Evolutionary conservation across 2,888 invertebrate genomes (phyloP), one percentile per base, ranked within the genome.

Genomic region (Melitaea athalia): DNA sequence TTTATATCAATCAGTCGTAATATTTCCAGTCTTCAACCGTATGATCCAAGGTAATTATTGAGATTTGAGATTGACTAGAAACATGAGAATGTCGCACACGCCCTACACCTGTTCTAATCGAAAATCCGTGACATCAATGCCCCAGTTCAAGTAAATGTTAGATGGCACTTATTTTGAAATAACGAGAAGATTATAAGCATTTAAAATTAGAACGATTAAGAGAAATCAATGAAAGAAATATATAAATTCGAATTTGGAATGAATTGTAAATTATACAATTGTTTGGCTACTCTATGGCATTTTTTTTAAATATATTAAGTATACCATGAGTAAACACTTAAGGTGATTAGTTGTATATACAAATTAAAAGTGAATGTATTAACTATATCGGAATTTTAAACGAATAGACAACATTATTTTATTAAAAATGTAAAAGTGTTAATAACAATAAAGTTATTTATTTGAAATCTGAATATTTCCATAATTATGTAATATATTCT

Each of bases 31-130:
- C 57, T n/a, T 57, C 33, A 33, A 55, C 14, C n/a, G 57, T 57
- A 57, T 57, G 15, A 57, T 38, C 57, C 57, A 42, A 38, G 42
- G 57, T 57, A 57, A 62, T 64, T 62, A 49, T n/a, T 15, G 38
- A 52, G 52, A 52, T 52, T 52, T 24, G 57, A 57, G 38, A 42
- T 57, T 42, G 42, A 57, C n/a, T 33, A 63, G 68, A 70, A 71
- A 67, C 63, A 55, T 50, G 65, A 57, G 55, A 63, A 69, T 64
- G 65, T 47, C 57, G 65, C 67, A 55, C 66, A 63, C 50, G 52
- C 63, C 67, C 43, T 45, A 8, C 66, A 67, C 67, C 62, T 67
- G 67, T 62, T 53, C 55, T 45, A 33, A 57, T 42, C 38, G 31
- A 66, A 45, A n/a, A 31, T 24, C 57, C 57, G 57, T 57, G 57